Evolutionary conservation across 2,113 vertebrate genomes (phyloP).

Genomic region (Galeopterus variegatus): DNA sequence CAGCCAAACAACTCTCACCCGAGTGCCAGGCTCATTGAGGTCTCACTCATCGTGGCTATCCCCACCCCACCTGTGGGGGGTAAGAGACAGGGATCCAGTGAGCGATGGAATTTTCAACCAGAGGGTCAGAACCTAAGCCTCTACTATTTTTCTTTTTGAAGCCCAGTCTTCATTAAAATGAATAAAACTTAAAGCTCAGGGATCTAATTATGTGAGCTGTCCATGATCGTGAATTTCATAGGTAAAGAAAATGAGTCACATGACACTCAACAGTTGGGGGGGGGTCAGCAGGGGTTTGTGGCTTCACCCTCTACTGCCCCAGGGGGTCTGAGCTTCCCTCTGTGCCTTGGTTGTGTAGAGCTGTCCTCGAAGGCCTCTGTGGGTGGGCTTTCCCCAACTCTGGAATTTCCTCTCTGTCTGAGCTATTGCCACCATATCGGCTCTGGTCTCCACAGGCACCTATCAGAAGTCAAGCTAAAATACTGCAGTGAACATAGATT

Average conservation of each 20-base stretch:
- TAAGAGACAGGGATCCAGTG: rapidly evolving
- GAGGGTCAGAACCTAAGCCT: background rate
- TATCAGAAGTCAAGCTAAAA: background rate
- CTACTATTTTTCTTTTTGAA: background rate
- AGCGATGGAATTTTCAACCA: background rate
- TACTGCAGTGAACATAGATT: background rate
- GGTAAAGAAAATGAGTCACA: background rate
- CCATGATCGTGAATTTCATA: no score
- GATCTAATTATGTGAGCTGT: background rate
- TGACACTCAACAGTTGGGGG: rapidly evolving
- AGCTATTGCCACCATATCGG: rapidly evolving
- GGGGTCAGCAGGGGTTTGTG: background rate
- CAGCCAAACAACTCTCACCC: rapidly evolving
- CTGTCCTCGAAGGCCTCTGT: no score
- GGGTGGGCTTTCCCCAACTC: background rate
- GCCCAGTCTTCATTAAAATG: background rate
- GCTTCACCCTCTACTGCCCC: background rate
- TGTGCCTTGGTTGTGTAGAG: background rate
- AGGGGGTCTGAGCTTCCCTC: rapidly evolving
- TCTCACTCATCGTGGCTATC: no score
- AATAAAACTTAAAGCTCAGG: background rate
- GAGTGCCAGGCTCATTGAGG: background rate
- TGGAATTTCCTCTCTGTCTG: background rate
- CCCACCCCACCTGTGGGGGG: rapidly evolving
- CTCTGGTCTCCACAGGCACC: rapidly evolving